Conservation (phyloP, 2,797 vertebrate species). For the Rhadinocentrus ornatus region DNA sequence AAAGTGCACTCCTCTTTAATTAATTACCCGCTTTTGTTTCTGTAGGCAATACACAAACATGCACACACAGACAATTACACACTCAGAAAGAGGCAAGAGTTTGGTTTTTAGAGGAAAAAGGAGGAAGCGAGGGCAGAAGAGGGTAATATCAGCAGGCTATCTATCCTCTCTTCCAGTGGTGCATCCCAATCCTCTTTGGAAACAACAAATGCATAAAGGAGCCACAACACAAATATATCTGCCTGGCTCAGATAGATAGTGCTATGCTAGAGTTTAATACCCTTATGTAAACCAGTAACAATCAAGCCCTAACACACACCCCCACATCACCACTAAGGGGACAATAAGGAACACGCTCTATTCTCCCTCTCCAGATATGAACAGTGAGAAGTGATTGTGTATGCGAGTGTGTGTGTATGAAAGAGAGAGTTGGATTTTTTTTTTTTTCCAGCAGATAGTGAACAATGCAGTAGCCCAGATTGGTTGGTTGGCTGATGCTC, state of each 20-base stretch:
- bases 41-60: constrained; percentile 56
- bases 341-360: constrained; percentile 81
- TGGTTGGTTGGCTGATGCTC: constrained; percentile 73
- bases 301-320: constrained; percentile 83
- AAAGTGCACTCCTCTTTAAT: constrained; percentile 80
- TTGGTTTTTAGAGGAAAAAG: constrained; percentile 68
- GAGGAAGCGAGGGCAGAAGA: constrained; percentile 64
- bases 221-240: constrained; percentile 84
- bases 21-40: constrained; percentile 81
- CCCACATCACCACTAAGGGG: constrained; percentile 82
- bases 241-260: constrained; percentile 84
- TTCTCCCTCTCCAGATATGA: constrained; percentile 79
- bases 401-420: constrained; percentile 27
- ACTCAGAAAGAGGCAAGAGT: constrained; percentile 49
- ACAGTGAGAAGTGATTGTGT: constrained; percentile 68
- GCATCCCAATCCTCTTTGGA: constrained; percentile 85
- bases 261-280: constrained; percentile 82
- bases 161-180: constrained; percentile 80
- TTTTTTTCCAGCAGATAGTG: constrained; percentile 71
- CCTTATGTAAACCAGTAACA: constrained; percentile 85
- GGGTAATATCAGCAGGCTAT: constrained; percentile 83
- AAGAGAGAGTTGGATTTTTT: not conserved
- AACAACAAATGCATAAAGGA: constrained; percentile 86
- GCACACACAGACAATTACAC: constrained; percentile 30
- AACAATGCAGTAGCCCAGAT: constrained; percentile 78